These are phyloP conservation scores for Aplochiton taeniatus DNA, from an alignment of 2,797 vertebrate species.

Conservation along the genomic window DNA sequence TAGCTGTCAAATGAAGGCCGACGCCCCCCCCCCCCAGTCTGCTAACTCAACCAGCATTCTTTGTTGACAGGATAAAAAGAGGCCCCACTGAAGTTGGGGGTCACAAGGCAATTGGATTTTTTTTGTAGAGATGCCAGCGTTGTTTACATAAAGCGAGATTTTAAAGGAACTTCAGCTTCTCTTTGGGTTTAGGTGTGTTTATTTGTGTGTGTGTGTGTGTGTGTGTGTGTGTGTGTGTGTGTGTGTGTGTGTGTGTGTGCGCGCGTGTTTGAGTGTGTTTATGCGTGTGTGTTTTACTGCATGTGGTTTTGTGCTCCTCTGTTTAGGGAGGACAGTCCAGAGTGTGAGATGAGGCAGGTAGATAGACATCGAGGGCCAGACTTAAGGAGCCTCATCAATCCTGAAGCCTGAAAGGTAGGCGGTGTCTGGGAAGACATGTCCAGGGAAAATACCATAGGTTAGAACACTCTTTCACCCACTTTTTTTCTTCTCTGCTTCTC, in stretches of 20 bases:
- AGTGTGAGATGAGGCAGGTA: constrained; percentile 19
- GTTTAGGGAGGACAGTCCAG: constrained; percentile 16
- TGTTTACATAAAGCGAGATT: constrained; percentile 43
- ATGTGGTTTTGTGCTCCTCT: background rate
- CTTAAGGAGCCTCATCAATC: constrained; percentile 40
- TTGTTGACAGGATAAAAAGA: constrained; percentile 32
- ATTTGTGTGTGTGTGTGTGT: background rate
- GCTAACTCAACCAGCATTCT: constrained; percentile 33
- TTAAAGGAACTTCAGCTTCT: constrained; percentile 39
- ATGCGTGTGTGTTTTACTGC: constrained; percentile 7
- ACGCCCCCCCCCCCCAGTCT: constrained; percentile 13
- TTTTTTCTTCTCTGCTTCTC: too few relatives aligned
- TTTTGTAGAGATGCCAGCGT: constrained; percentile 57
- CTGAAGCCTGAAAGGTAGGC: constrained; percentile 10
- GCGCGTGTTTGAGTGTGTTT: background rate
- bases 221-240: background rate
- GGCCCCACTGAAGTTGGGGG: constrained; percentile 42
- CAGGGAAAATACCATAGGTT: background rate
- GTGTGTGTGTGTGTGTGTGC: constrained; percentile 1
- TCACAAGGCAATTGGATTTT: constrained; percentile 57
- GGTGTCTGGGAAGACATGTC: constrained; percentile 6
- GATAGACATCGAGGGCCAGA: constrained; percentile 40
- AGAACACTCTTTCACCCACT: background rate
- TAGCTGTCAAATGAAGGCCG: constrained; percentile 29
- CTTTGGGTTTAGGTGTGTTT: constrained; percentile 17